These are phyloP conservation scores for Emydoidea blandingii DNA, from an alignment of 2,797 vertebrate species.

Conservation along the genomic window DNA sequence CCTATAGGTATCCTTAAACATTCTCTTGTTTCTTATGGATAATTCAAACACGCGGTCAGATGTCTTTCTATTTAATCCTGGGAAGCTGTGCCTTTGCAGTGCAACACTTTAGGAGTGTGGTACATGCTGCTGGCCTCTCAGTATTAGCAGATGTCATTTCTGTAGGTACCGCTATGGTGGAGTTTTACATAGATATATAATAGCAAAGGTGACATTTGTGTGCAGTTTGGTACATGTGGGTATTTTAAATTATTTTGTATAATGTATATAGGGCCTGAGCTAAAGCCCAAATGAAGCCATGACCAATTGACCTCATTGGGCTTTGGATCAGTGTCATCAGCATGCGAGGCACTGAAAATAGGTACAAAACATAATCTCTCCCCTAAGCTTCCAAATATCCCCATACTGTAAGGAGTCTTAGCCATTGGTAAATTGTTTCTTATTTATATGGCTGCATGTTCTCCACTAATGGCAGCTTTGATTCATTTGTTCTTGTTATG, in stretches of 20 bases:
- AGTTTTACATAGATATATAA: not conserved
- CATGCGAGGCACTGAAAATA: not conserved
- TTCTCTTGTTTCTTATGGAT: not conserved
- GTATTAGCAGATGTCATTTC: not conserved
- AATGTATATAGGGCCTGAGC: not conserved
- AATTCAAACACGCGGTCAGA: not conserved
- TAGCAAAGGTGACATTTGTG: not conserved
- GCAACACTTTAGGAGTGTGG: not conserved
- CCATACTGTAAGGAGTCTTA: rapidly evolving
- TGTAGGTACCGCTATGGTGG: not conserved
- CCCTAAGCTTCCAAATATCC: not conserved
- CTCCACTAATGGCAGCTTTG: not conserved
- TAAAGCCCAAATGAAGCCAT: not conserved
- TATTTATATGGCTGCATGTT: not conserved
- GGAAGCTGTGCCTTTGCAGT: not conserved
- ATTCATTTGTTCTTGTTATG: conserved; percentile 7
- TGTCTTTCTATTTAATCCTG: not conserved
- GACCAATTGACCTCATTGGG: not conserved
- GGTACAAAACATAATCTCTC: rapidly evolving
- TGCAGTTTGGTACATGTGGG: not conserved
- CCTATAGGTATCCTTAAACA: not conserved
- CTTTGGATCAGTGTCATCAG: not conserved
- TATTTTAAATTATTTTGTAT: not conserved
- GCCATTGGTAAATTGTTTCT: not conserved
- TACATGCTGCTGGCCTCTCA: not conserved